Base-by-base conservation (phyloP, 2,888 invertebrate species). In the Parapristionchus giblindavisi region DNA sequence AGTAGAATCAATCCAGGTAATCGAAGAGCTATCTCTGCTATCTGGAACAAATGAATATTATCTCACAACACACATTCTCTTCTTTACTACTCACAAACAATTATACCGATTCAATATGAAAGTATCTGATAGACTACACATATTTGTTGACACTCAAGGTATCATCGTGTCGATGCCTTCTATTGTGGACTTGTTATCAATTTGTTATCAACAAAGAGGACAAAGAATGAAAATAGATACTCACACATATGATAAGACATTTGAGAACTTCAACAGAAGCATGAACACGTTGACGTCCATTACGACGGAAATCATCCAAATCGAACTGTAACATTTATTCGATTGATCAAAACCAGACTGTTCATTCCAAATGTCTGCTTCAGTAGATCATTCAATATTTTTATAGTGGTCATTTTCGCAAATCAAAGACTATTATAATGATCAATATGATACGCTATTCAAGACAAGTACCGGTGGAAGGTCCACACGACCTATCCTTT, bases 1-100 rank as follows among this genome's bases (percentile, higher is more conserved):
- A 85, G 77, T 29, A 85, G 75, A 8, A 85, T 74, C 14, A 85
- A 75, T 6, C 84, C 85, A 2, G 85, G 85, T 1, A 85, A 77
- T 8, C 84, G 75, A 24, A 80, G 63, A 8, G 76, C 73, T 29
- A 76, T 77, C 75, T 80, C 80, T 6, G 54, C 68, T 1, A 75
- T 36, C 56, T 68, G 56, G 4, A 60, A 72, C 11, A 38, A n/a
- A 24, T 5, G 24, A 21, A 2, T 43, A 65, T 65, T 3, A n/a
- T n/a, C n/a, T n/a, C n/a, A n/a, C n/a, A n/a, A n/a, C n/a, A n/a
- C n/a, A n/a, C n/a, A 34, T 58, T 61, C 6, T 5, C n/a, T 34
- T 40, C 21, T 43, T 65, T 43, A 43, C 43, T 65, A 43, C 2
- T 24, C 24, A 61, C 36, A 24, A 38, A 40, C 17, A 43, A 43